Conservation (phyloP, 2,888 invertebrate genomes). For the Malthinus seriepunctatus region DNA sequence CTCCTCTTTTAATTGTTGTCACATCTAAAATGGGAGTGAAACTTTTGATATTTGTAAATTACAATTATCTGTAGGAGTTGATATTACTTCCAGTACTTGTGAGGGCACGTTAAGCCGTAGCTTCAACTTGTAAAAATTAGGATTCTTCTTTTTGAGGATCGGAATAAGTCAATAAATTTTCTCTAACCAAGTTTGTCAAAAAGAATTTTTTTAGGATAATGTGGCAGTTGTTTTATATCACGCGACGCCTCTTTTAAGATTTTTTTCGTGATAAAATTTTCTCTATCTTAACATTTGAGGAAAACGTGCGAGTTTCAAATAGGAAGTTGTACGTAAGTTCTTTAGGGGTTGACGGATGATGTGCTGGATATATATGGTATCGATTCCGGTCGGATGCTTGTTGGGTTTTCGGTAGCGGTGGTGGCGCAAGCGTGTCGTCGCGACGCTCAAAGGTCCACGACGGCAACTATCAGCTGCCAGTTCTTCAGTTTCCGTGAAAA, state of each 20-base stretch:
- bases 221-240: too few species aligned
- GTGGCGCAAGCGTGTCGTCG: slow-evolving; percentile 37
- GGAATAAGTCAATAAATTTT: too few species aligned
- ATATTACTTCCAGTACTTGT: too few species aligned
- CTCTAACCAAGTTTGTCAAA: too few species aligned
- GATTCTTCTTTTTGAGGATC: too few species aligned
- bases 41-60: too few species aligned
- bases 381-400: slow-evolving; percentile 42
- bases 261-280: background rate
- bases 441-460: slow-evolving; percentile 34
- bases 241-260: background rate
- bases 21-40: too few species aligned
- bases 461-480: slow-evolving; percentile 37
- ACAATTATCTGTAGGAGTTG: too few species aligned
- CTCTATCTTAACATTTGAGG: background rate
- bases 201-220: too few species aligned
- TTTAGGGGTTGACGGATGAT: slow-evolving; percentile 36
- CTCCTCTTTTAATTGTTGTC: too few species aligned
- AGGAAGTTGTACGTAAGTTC: slow-evolving; percentile 27
- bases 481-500: slow-evolving; percentile 33
- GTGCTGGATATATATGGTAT: slow-evolving; percentile 37
- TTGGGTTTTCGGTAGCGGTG: slow-evolving; percentile 33
- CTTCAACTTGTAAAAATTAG: too few species aligned
- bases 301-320: slow-evolving; percentile 9
- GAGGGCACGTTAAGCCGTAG: too few species aligned